Evolutionary conservation across 2,888 invertebrate genomes (phyloP), one percentile per base, ranked within the genome.

Genomic region (Drosophila borborema): DNA sequence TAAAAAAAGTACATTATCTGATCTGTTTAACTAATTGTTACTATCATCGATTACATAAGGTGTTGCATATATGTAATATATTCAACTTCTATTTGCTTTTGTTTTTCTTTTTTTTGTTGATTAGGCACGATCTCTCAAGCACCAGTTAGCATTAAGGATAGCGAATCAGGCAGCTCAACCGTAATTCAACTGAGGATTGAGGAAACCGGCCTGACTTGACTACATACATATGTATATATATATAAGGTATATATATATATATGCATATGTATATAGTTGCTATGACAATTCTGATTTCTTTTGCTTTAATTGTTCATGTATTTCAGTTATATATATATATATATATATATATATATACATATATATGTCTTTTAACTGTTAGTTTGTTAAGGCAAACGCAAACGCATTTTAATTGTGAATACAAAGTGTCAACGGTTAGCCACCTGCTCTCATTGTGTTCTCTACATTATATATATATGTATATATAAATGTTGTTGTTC

Each of bases 361-460:
- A n/a, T n/a, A n/a, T 49, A 36, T 36, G 1, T 34, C 14, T 36
- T 56, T 0, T 67, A 43, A 49, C 41, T 64, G 59, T 78, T 46
- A 45, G 34, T 66, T 63, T 70, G 58, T 76, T 81, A 83, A 82
- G 82, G 83, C 84, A 81, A 83, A 83, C 83, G 74, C 71, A 83
- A 83, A 72, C 74, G 81, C 81, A 72, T 72, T 81, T 72, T 79
- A 77, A 74, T 79, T 79, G 80, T 77, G 70, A 77, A 75, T 77
- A 79, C 75, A 77, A 61, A 38, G 65, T 70, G 56, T 62, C 69
- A 74, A 74, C 60, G 58, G 18, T 55, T 64, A 28, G 53, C 7
- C 62, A 58, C 34, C 46, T 48, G 28, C 23, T 38, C n/a, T 28
- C 8, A 40, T 51, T 36, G n/a, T n/a, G 41, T 31, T 46, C 40